These are phyloP conservation scores for Dorcus hopei DNA, from an alignment of 2,888 invertebrate species.

Conservation along the genomic window DNA sequence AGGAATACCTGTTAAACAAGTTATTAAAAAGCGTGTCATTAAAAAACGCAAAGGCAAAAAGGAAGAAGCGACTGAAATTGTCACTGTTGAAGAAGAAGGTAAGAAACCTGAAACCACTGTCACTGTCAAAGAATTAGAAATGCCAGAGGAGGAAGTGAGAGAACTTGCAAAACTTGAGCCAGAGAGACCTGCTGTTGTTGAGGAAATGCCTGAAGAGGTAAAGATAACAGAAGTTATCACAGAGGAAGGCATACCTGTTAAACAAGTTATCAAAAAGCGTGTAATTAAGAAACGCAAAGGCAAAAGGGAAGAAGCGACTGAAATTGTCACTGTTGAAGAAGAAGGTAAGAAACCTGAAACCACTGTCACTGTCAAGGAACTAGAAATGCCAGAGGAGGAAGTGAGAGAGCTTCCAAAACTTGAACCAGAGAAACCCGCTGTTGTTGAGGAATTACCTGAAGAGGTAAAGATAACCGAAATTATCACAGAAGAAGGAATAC, in stretches of 20 bases:
- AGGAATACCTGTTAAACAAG: conserved; percentile 32
- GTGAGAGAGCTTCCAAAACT: conserved; percentile 26
- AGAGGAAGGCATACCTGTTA: conserved; percentile 39
- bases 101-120: conserved; percentile 37
- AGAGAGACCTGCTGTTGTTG: conserved; percentile 29
- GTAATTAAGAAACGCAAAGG: conserved; percentile 21
- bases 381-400: conserved; percentile 19
- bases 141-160: conserved; percentile 33
- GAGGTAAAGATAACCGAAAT: conserved; percentile 36
- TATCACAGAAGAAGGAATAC: conserved; percentile 12
- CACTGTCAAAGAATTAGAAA: conserved; percentile 31
- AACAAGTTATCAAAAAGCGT: conserved; percentile 16
- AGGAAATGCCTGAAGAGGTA: conserved; percentile 37
- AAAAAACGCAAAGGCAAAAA: conserved; percentile 38
- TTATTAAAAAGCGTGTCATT: conserved; percentile 39
- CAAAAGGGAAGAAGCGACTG: conserved; percentile 32
- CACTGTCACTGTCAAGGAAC: conserved; percentile 41
- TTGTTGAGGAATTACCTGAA: conserved; percentile 33
- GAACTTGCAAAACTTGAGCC: conserved; percentile 28
- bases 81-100: conserved; percentile 32
- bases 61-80: conserved; percentile 37
- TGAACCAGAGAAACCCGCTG: conserved; percentile 22
- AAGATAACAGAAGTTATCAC: conserved; percentile 33
- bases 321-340: conserved; percentile 47
- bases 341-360: conserved; percentile 42